Percentiles rank a stretch among this genome's conserved stretches.
These are phyloP conservation scores for Cephus pygmeus DNA, from an alignment of 2,888 invertebrate genomes.

Conservation along the genomic window DNA sequence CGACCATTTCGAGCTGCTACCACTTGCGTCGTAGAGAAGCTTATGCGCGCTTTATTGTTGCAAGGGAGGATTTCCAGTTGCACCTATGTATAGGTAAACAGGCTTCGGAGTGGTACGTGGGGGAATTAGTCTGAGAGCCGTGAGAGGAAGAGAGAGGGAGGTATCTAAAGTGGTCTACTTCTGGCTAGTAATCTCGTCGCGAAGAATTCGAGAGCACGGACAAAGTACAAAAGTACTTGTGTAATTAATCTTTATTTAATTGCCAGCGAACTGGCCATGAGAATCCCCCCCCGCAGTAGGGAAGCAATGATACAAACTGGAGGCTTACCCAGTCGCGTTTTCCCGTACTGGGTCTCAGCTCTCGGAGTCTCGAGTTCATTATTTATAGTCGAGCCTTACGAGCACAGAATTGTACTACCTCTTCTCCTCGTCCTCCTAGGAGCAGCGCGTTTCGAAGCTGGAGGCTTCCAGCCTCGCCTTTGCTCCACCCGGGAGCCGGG, in stretches of 20 bases:
- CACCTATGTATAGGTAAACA: neutral
- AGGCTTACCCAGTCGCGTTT: conserved; percentile 32
- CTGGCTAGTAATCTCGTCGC: neutral
- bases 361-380: conserved; percentile 46
- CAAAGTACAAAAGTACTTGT: conserved; percentile 2
- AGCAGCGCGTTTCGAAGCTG: neutral
- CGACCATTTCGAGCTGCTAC: neutral
- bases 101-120: neutral
- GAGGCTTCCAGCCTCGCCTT: neutral
- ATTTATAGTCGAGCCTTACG: conserved; percentile 50
- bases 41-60: neutral
- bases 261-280: conserved; percentile 9
- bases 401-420: conserved; percentile 37
- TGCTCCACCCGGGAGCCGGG: neutral
- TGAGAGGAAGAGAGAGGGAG: too few species aligned
- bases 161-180: neutral
- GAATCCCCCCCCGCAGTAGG: conserved; percentile 13
- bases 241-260: neutral
- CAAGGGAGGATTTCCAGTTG: neutral
- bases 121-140: neutral
- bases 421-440: conserved; percentile 2
- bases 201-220: conserved; percentile 1
- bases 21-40: neutral
- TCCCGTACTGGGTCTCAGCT: conserved; percentile 13
- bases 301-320: conserved; percentile 41